These are phyloP conservation scores for Euclidia mi DNA, from an alignment of 2,888 invertebrate genomes.

Conservation along the genomic window DNA sequence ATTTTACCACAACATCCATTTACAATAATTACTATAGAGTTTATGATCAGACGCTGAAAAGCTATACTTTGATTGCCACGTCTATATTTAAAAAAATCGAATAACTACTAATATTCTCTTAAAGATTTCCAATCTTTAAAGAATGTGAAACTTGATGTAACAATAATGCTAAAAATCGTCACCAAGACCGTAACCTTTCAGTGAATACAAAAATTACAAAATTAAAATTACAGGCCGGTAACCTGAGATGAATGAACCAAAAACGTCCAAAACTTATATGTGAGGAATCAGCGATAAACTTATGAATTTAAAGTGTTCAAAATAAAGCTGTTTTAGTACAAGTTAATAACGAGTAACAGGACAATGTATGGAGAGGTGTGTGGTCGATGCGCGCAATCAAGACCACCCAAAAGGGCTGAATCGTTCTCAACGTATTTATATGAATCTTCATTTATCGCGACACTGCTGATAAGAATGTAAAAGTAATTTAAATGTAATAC, in stretches of 20 bases:
- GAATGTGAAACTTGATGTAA: too few relatives aligned
- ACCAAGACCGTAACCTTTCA: too few relatives aligned
- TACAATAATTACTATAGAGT: too few relatives aligned
- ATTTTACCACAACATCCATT: too few relatives aligned
- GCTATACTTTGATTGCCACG: too few relatives aligned
- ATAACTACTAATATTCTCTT: too few relatives aligned
- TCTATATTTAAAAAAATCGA: too few relatives aligned
- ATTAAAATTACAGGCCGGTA: not conserved
- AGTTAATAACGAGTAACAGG: constrained; percentile 57
- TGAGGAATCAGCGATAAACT: constrained; percentile 62
- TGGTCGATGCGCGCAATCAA: constrained; percentile 54
- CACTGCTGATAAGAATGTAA: constrained; percentile 5
- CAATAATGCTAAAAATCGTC: too few relatives aligned
- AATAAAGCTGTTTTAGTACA: constrained; percentile 59
- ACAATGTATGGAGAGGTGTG: constrained; percentile 67
- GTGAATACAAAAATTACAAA: not conserved
- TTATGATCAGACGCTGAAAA: too few relatives aligned
- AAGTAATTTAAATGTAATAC: not conserved
- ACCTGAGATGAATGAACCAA: constrained; percentile 5
- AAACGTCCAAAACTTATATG: constrained; percentile 16
- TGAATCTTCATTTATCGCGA: constrained; percentile 10
- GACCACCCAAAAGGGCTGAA: constrained; percentile 64
- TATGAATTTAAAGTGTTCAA: constrained; percentile 61
- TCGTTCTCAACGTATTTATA: constrained; percentile 1
- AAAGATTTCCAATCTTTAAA: too few relatives aligned